Evolutionary conservation across 2,888 invertebrate genomes (phyloP).

Genomic region (Acleris holmiana): DNA sequence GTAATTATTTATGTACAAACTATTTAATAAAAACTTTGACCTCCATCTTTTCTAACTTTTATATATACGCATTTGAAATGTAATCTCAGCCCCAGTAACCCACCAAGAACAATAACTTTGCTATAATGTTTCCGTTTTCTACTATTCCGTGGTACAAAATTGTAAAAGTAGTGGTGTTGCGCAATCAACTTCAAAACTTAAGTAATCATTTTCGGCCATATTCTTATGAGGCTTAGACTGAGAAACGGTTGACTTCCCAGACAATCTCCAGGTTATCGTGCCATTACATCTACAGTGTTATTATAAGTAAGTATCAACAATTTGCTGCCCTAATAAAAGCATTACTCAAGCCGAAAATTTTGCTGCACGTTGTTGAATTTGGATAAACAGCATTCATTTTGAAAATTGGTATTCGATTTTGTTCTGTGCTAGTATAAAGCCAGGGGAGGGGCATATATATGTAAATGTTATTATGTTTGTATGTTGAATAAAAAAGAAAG

Average conservation of each 20-base stretch:
- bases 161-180: conserved; percentile 15
- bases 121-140: conserved; percentile 29
- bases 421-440: too few relatives aligned
- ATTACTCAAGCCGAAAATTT: neutral
- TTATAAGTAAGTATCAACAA: neutral
- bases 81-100: neutral
- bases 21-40: neutral
- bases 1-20: neutral
- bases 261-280: neutral
- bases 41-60: neutral
- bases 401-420: too few relatives aligned
- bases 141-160: conserved; percentile 10
- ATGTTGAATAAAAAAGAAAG: too few relatives aligned
- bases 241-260: neutral
- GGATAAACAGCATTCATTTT: too few relatives aligned
- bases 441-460: too few relatives aligned
- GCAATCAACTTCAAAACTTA: neutral
- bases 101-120: conserved; percentile 20
- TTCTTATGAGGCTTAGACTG: neutral
- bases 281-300: neutral
- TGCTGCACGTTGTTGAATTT: neutral
- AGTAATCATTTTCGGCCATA: neutral
- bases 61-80: conserved; percentile 5
- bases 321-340: neutral
- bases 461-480: too few relatives aligned